Evolutionary conservation across 2,888 invertebrate genomes (phyloP).

Genomic region (Synanthedon andrenaeformis): DNA sequence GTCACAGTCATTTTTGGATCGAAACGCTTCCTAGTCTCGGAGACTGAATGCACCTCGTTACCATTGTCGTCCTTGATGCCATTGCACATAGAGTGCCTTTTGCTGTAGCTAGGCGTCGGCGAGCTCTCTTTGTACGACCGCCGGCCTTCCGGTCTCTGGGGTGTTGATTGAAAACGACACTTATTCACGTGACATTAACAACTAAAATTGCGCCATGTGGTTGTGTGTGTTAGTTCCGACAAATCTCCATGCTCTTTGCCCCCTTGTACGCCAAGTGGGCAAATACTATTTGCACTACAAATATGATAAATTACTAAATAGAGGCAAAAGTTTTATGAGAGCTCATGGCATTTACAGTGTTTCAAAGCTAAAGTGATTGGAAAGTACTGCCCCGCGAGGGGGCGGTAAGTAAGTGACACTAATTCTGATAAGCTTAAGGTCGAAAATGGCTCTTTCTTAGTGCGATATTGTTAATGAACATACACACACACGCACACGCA

Average conservation of each 20-base stretch:
- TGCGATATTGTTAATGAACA: conserved; percentile 46
- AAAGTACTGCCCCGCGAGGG: conserved; percentile 7
- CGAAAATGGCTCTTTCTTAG: conserved; percentile 21
- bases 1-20: conserved; percentile 66
- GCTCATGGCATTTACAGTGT: neutral
- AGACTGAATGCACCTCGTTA: conserved; percentile 69
- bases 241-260: conserved; percentile 31
- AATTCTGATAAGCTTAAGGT: conserved; percentile 5
- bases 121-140: conserved; percentile 56
- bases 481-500: conserved; percentile 60
- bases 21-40: conserved; percentile 70
- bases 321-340: conserved; percentile 4
- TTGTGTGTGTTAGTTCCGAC: conserved; percentile 63
- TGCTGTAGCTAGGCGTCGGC: conserved; percentile 44
- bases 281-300: conserved; percentile 11
- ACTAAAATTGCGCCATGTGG: conserved; percentile 36
- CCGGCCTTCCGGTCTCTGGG: conserved; percentile 54
- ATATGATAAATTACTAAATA: conserved; percentile 6
- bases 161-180: conserved; percentile 19
- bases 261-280: conserved; percentile 1
- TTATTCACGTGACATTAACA: conserved; percentile 9
- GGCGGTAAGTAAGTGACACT: conserved; percentile 3
- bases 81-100: conserved; percentile 47
- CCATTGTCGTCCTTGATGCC: conserved; percentile 71
- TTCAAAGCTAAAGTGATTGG: neutral